phyloP scores from a whole-genome alignment of 1,140 invertebrate genomes.

The Lethrus apterus region DNA sequence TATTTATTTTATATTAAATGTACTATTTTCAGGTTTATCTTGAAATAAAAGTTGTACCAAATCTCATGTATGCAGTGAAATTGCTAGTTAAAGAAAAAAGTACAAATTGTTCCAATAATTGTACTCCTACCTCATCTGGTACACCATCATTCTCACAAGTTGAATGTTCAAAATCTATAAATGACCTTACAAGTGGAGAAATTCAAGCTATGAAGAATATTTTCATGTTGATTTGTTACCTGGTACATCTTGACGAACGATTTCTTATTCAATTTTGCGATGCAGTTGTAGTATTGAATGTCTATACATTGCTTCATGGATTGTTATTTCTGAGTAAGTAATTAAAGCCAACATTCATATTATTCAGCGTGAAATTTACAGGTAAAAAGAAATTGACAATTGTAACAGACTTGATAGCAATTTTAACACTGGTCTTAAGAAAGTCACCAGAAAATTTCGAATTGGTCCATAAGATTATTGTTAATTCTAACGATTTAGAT shows the following conservation, averaged over 20 bases:
- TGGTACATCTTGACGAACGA: slow-evolving; percentile 59
- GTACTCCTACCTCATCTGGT: not conserved
- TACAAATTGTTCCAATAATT: slow-evolving; percentile 16
- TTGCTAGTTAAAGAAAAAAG: slow-evolving; percentile 47
- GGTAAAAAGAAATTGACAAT: slow-evolving; percentile 52
- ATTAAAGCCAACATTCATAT: not conserved
- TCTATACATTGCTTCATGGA: slow-evolving; percentile 46
- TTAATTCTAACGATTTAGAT: slow-evolving; percentile 38
- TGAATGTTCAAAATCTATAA: slow-evolving; percentile 25
- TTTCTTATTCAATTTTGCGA: slow-evolving; percentile 74
- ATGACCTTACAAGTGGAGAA: slow-evolving; percentile 50
- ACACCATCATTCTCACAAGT: slow-evolving; percentile 12
- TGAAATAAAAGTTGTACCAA: slow-evolving; percentile 68
- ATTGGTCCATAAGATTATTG: slow-evolving; percentile 63
- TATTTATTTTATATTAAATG: too few relatives aligned
- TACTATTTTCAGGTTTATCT: slow-evolving; percentile 55
- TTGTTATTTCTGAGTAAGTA: slow-evolving; percentile 48
- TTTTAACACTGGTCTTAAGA: slow-evolving; percentile 67
- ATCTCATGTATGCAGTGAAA: slow-evolving; percentile 65
- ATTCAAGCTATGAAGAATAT: slow-evolving; percentile 58
- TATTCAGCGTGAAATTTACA: slow-evolving; percentile 41
- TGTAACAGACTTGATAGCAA: slow-evolving; percentile 58
- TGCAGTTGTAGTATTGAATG: slow-evolving; percentile 59
- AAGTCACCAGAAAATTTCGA: slow-evolving; percentile 65
- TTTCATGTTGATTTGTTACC: slow-evolving; percentile 60